These are phyloP conservation scores for Aphrophora alni DNA, from an alignment of 2,888 invertebrate species.

Conservation along the genomic window DNA sequence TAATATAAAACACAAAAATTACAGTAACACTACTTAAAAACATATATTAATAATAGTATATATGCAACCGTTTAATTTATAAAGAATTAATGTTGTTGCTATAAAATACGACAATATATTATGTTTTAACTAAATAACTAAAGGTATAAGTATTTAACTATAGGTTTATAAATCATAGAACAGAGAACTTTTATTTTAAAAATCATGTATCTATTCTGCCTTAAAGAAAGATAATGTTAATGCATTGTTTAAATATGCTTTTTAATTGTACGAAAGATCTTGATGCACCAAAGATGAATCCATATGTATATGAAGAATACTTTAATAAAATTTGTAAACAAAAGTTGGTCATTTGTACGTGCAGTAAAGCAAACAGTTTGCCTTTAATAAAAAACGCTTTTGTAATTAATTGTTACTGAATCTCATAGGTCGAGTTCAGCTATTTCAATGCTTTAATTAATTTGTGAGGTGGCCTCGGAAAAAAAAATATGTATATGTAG, in stretches of 20 bases:
- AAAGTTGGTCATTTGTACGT: not conserved
- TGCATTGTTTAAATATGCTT: not conserved
- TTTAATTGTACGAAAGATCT: not conserved
- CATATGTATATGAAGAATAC: not conserved
- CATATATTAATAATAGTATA: not conserved
- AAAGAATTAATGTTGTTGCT: not conserved
- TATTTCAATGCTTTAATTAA: no score
- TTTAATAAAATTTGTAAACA: not conserved
- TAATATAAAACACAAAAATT: not conserved
- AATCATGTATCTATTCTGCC: not conserved
- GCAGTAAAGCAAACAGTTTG: not conserved
- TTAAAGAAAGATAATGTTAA: not conserved
- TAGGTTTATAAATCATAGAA: conserved; percentile 2
- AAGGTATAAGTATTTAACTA: not conserved
- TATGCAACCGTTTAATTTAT: not conserved
- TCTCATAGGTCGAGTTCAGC: not conserved
- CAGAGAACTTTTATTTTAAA: not conserved
- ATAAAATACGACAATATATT: conserved; percentile 2
- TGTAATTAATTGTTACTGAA: not conserved
- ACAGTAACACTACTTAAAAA: not conserved
- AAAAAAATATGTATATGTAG: not conserved
- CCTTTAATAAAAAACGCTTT: not conserved
- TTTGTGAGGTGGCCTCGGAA: not conserved
- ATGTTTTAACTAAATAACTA: not conserved
- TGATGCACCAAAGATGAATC: not conserved